Evolutionary conservation across 2,888 invertebrate species (phyloP).

Genomic region (Leptodirus hochenwartii): DNA sequence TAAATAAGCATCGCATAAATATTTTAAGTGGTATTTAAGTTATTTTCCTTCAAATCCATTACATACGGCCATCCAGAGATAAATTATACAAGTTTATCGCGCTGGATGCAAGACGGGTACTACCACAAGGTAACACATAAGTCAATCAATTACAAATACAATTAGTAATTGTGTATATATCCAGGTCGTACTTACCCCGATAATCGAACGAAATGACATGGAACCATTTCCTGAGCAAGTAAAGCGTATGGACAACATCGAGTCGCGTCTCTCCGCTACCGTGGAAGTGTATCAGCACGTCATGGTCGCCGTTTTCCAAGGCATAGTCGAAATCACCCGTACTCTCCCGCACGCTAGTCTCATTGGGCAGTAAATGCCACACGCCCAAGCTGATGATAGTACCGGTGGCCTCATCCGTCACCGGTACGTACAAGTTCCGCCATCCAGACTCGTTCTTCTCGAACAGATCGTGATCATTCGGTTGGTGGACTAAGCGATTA

Average conservation of each 20-base stretch:
- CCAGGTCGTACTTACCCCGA: conserved; percentile 18
- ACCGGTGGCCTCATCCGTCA: conserved; percentile 19
- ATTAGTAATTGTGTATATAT: no score
- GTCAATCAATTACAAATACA: no score
- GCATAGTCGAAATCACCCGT: conserved; percentile 32
- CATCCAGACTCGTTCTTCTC: conserved; percentile 33
- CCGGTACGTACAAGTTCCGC: conserved; percentile 46
- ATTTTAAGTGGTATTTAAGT: no score
- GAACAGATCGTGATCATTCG: conserved; percentile 14
- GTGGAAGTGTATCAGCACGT: conserved; percentile 23
- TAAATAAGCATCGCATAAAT: no score
- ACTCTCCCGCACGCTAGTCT: conserved; percentile 28
- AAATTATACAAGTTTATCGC: no score
- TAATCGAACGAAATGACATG: conserved; percentile 25
- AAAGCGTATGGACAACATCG: conserved; percentile 44
- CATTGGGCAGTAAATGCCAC: conserved; percentile 58
- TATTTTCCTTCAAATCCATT: no score
- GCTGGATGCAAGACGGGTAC: no score
- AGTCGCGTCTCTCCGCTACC: conserved; percentile 23
- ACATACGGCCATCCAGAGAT: no score
- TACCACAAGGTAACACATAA: no score
- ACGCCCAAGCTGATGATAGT: conserved; percentile 33
- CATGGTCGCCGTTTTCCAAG: conserved; percentile 27
- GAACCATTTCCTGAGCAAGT: conserved; percentile 37
- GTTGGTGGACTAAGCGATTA: conserved; percentile 14